Evolutionary conservation across 2,888 invertebrate species (phyloP).

Genomic region (Entomobrya multifasciata): DNA sequence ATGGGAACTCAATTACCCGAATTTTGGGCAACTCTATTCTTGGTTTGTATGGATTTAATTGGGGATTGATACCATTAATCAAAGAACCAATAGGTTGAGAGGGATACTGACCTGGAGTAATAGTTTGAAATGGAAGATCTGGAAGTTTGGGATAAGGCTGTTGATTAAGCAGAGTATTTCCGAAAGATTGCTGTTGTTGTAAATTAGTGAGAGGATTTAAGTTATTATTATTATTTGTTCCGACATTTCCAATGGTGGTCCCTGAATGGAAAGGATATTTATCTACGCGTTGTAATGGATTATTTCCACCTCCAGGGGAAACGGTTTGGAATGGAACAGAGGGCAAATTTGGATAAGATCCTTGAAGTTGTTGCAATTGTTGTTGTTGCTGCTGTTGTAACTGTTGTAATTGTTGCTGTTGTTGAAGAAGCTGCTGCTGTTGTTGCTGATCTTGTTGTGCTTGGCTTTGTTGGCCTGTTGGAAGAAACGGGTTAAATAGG

Average conservation of each 20-base stretch:
- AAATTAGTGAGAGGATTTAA: slow-evolving; percentile 13
- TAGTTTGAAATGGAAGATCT: slow-evolving; percentile 46
- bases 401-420: slow-evolving; percentile 5
- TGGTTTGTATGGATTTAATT: not conserved
- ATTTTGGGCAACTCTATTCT: slow-evolving; percentile 45
- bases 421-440: slow-evolving; percentile 26
- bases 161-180: slow-evolving; percentile 3
- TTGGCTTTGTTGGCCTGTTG: slow-evolving; percentile 44
- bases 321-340: slow-evolving; percentile 56
- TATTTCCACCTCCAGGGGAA: slow-evolving; percentile 5
- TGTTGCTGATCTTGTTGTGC: not conserved
- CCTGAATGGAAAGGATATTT: slow-evolving; percentile 43
- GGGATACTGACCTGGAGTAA: slow-evolving; percentile 9
- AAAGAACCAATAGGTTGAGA: not conserved
- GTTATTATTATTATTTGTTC: not conserved
- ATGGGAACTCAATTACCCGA: slow-evolving; percentile 55
- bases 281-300: slow-evolving; percentile 29
- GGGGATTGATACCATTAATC: not conserved
- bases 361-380: slow-evolving; percentile 40
- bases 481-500: slow-evolving; percentile 57
- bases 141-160: slow-evolving; percentile 59
- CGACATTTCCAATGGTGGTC: slow-evolving; percentile 11
- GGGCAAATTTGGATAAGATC: slow-evolving; percentile 53
- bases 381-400: not conserved
- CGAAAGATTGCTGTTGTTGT: slow-evolving; percentile 41